Percentiles rank a stretch among this genome's conserved stretches.
Evolutionary conservation across 2,113 vertebrate genomes (phyloP).

Genomic region (Pristiophorus japonicus): DNA sequence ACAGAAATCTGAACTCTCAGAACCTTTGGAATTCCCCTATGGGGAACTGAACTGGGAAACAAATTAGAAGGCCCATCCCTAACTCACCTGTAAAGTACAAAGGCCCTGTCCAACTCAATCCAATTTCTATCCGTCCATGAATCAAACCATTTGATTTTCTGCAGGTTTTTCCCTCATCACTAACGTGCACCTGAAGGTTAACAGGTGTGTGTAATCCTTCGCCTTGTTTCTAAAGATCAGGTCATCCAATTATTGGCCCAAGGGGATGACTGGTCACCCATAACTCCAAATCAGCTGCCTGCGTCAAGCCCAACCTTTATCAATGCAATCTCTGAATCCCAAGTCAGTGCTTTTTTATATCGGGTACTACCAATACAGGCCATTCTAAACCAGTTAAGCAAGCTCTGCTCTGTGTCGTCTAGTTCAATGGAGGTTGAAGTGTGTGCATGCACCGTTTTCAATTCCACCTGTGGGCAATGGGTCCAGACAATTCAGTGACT

Average conservation of each 20-base stretch:
- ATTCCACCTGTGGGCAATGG: background rate
- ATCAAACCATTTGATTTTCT: background rate
- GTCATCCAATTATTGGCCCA: background rate
- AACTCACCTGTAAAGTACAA: background rate
- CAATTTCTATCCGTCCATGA: background rate
- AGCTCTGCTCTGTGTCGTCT: background rate
- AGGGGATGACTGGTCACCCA: background rate
- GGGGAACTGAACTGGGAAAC: background rate
- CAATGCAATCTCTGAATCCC: background rate
- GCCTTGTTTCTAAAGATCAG: background rate
- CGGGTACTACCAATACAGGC: background rate
- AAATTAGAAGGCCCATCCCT: background rate
- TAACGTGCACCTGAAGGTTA: background rate
- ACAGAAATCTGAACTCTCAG: background rate
- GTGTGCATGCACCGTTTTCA: background rate
- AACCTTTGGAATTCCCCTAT: background rate
- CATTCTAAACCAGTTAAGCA: background rate
- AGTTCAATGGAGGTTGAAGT: background rate
- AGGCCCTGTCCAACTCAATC: background rate
- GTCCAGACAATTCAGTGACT: background rate
- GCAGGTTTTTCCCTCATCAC: background rate
- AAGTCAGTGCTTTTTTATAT: background rate
- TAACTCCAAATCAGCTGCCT: background rate
- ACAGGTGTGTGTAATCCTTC: background rate
- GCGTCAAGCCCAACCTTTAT: background rate